Base-by-base conservation (phyloP, 2,113 vertebrate genomes). In the Mionectes macconnelli region DNA sequence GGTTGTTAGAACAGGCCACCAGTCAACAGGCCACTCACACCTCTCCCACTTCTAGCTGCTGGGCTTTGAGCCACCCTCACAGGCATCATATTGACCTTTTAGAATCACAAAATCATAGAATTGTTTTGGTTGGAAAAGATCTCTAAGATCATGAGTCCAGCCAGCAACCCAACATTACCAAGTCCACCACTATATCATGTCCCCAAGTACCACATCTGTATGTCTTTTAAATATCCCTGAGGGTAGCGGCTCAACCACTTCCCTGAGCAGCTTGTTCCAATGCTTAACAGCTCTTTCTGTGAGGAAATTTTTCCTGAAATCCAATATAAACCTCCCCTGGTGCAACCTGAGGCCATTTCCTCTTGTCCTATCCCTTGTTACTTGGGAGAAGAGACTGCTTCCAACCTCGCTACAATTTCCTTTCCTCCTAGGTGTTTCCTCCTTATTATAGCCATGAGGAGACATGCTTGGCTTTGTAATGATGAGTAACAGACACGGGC, bases 351-450 rank as follows among this genome's bases (percentile, higher is more conserved):
- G 35, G 21, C 28, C 27, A 15, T 30, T 40, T 62, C 23, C 39
- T 62, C 23, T 45, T 37, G 19, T n/a, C 19, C 23, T 60, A 53
- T 69, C 5, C 10, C n/a, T 60, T 33, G 45, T 28, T 69, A 44
- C 55, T 14, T 27, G 27, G 39, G 12, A 68, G 49, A 63, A 79
- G 25, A 57, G 27, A n/a, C 33, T 53, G 33, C 63, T 2, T 1
- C 10, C 9, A 37, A 52, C 23, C 9, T 79, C 0, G 0, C 19
- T 63, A 47, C 30, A 37, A 23, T 20, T 30, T 52, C 25, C 60
- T 69, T 40, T 75, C 62, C 13, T 52, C 6, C 16, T 75, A 28
- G 23, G 8, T 76, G 18, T 72, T 63, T 60, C 25, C 9, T 69
- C 80, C 28, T 55, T 84, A 21, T 42, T n/a, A 24, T 4, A 70